Percentiles rank a stretch among this genome's conserved stretches.
phyloP scores from a whole-genome alignment of 2,888 invertebrate genomes.

The Allacma fusca region DNA sequence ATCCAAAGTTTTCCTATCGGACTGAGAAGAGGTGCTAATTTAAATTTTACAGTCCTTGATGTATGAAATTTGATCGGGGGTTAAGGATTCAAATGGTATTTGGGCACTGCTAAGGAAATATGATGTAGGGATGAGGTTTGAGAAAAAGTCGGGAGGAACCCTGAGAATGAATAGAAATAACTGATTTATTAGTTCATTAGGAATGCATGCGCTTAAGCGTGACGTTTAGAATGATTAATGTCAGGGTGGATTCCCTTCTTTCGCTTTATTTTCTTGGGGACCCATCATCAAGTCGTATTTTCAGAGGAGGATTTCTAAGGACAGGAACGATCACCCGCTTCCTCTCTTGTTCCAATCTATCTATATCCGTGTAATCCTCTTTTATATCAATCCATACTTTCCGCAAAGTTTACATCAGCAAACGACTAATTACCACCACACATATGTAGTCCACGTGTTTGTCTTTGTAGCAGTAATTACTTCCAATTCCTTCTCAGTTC shows the following conservation, averaged over 20 bases:
- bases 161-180: constrained; percentile 38
- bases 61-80: no score
- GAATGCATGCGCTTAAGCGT: constrained; percentile 35
- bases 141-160: constrained; percentile 24
- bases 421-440: constrained; percentile 25
- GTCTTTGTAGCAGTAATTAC: neutral
- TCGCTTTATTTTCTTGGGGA: neutral
- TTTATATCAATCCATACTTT: neutral
- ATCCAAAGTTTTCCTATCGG: no score
- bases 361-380: neutral
- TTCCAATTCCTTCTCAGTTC: no score
- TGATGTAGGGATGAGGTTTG: constrained; percentile 12
- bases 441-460: neutral
- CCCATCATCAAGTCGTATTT: neutral
- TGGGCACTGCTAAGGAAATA: no score
- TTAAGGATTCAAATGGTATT: no score
- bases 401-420: constrained; percentile 18
- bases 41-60: no score
- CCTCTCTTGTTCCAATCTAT: neutral
- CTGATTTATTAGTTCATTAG: constrained; percentile 43
- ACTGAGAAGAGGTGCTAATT: no score
- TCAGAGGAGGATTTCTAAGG: neutral
- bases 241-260: constrained; percentile 17
- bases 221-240: constrained; percentile 37
- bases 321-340: neutral